Conservation (phyloP, 2,113 vertebrate genomes). For the Astur gentilis region DNA sequence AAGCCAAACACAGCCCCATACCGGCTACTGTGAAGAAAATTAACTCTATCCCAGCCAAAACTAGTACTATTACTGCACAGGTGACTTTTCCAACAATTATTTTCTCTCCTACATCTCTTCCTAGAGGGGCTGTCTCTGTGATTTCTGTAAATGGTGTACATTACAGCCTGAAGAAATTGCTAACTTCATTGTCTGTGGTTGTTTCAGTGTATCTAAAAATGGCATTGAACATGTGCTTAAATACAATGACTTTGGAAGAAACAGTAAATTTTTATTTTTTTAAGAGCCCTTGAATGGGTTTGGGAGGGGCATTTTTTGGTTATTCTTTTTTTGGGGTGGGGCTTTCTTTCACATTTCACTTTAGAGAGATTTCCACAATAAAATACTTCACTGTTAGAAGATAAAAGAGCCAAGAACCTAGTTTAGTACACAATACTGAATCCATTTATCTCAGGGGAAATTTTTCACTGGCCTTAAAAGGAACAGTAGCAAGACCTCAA, state of each 20-base stretch:
- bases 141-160: neutral
- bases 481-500: neutral
- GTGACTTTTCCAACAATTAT: neutral
- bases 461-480: neutral
- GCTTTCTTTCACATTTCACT: neutral
- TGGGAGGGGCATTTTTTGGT: neutral
- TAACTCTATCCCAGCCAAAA: neutral
- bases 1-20: neutral
- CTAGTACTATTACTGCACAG: neutral
- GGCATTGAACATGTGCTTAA: neutral
- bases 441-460: neutral
- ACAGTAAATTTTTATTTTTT: neutral
- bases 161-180: neutral
- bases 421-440: neutral
- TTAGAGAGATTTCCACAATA: neutral
- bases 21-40: neutral
- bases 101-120: neutral
- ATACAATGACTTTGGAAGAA: neutral
- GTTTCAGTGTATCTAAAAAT: neutral
- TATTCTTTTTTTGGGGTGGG: accelerated
- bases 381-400: neutral
- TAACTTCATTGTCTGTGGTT: neutral
- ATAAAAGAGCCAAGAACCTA: neutral
- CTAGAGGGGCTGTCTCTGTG: neutral
- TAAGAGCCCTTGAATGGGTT: neutral